Conservation (phyloP, 2,113 vertebrate species). For the Salvelinus fontinalis region DNA sequence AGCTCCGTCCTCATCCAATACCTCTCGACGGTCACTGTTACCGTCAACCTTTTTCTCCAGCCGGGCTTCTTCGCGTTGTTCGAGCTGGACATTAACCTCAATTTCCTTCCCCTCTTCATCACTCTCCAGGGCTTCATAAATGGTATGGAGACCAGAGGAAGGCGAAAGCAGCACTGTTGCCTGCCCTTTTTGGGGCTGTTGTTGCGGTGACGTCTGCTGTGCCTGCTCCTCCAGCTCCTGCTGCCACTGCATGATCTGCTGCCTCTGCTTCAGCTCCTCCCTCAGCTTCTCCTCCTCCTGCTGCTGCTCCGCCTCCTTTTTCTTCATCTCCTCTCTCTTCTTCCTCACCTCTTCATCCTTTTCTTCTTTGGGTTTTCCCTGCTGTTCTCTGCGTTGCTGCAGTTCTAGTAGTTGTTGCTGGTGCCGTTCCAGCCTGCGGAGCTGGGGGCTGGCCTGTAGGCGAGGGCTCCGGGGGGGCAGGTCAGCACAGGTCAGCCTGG, state of each 20-base stretch:
- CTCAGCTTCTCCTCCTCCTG: conserved; percentile 52
- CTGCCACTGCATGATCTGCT: conserved; percentile 71
- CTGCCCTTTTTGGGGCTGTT: conserved; percentile 45
- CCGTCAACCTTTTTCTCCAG: neutral
- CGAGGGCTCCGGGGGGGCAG: conserved; percentile 61
- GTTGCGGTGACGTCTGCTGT: conserved; percentile 22
- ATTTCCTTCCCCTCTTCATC: conserved; percentile 48
- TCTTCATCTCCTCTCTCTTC: conserved; percentile 47
- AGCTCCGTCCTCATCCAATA: neutral
- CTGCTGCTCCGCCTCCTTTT: conserved; percentile 36
- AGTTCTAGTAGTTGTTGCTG: conserved; percentile 71
- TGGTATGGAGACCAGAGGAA: conserved; percentile 72
- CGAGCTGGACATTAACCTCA: neutral
- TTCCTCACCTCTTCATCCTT: conserved; percentile 44
- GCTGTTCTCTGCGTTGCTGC: conserved; percentile 67
- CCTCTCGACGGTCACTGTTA: neutral
- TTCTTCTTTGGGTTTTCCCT: conserved; percentile 56
- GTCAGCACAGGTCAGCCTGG: conserved; percentile 62
- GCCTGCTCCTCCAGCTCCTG: conserved; percentile 55
- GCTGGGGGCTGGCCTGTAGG: conserved; percentile 64
- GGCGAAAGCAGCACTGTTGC: conserved; percentile 54
- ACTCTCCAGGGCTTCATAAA: conserved; percentile 73
- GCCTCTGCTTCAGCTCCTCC: conserved; percentile 62
- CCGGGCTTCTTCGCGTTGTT: neutral
- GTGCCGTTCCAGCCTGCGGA: conserved; percentile 71